Percentiles rank a stretch among this genome's conserved stretches.
These are phyloP conservation scores for Metallyticus violacea DNA, from an alignment of 2,888 invertebrate genomes.

Conservation along the genomic window DNA sequence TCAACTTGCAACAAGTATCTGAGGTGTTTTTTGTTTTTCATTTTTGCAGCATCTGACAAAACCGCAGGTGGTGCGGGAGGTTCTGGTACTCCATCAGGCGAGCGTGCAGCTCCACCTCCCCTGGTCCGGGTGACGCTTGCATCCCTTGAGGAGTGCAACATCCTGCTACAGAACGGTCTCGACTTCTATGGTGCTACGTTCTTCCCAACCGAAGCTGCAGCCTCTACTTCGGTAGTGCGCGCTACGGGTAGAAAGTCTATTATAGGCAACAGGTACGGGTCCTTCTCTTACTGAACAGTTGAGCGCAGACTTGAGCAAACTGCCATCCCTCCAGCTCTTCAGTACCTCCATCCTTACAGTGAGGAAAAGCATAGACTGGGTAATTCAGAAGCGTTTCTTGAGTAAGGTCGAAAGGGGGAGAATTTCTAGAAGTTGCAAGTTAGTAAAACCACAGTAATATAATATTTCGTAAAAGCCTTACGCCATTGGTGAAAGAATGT, in stretches of 20 bases:
- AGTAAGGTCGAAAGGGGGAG: too few species aligned
- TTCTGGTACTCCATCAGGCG: not conserved
- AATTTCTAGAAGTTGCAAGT: too few species aligned
- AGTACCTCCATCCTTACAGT: not conserved
- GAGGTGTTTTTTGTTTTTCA: not conserved
- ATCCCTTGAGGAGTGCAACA: conserved; percentile 72
- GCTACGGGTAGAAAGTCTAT: conserved; percentile 43
- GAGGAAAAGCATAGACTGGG: too few species aligned
- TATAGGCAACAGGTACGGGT: conserved; percentile 43
- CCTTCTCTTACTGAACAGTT: not conserved
- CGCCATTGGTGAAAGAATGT: too few species aligned
- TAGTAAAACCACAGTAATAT: too few species aligned
- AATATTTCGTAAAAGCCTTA: too few species aligned
- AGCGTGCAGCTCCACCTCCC: conserved; percentile 43
- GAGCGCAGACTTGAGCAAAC: not conserved
- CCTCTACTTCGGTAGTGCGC: conserved; percentile 54
- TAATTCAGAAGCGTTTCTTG: too few species aligned
- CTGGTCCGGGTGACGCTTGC: conserved; percentile 68
- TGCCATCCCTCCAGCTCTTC: conserved; percentile 40
- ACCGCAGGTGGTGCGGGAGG: not conserved
- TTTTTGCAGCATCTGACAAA: not conserved
- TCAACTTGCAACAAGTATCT: too few species aligned
- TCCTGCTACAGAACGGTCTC: conserved; percentile 75
- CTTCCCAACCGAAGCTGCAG: conserved; percentile 78
- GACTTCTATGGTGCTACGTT: conserved; percentile 87